phyloP scores from a whole-genome alignment of 2,113 vertebrate species.

The Nycticorax nycticorax region DNA sequence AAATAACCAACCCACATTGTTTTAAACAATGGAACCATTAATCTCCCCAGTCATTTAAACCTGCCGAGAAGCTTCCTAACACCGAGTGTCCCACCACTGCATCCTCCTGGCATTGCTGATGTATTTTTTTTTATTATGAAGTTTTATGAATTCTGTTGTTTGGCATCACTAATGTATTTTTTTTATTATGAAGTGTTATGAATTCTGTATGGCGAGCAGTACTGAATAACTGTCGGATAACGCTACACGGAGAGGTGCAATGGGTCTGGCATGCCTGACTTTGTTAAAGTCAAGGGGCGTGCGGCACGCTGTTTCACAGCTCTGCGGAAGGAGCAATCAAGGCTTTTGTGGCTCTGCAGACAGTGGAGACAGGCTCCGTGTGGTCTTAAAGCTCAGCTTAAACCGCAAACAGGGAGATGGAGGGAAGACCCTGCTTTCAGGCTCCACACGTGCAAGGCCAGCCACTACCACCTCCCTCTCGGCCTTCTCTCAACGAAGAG shows the following conservation, averaged over 20 bases:
- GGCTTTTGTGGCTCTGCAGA: background rate
- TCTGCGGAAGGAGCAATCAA: background rate
- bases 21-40: background rate
- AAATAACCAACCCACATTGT: background rate
- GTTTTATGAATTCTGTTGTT: background rate
- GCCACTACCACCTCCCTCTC: no score
- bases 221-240: background rate
- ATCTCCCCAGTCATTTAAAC: background rate
- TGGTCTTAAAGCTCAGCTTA: background rate
- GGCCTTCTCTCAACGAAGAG: background rate
- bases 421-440: background rate
- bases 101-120: background rate
- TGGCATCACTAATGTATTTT: no score
- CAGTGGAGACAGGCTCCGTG: background rate
- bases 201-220: background rate
- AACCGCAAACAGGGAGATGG: background rate
- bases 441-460: rapidly evolving
- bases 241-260: background rate
- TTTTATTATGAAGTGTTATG: background rate
- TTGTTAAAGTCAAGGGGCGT: background rate
- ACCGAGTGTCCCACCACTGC: rapidly evolving
- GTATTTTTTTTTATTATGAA: background rate
- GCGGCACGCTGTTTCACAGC: background rate
- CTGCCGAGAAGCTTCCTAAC: background rate
- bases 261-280: background rate